Conservation (phyloP, 2,797 vertebrate genomes). For the Tauraco hartlaubi region DNA sequence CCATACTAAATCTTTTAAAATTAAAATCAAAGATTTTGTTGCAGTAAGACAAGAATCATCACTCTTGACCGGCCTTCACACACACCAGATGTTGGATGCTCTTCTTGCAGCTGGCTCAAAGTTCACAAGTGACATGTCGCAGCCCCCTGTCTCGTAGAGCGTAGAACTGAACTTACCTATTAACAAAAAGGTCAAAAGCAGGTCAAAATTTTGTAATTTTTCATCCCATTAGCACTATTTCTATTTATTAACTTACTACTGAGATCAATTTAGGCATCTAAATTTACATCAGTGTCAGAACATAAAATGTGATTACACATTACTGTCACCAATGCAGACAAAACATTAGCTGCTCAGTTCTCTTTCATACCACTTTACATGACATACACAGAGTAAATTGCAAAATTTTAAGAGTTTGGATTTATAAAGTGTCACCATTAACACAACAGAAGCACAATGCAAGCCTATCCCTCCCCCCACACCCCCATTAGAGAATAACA, state of each 20-base stretch:
- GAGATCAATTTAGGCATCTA: not conserved
- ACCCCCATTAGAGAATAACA: not conserved
- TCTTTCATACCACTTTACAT: not conserved
- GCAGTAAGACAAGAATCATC: constrained; percentile 57
- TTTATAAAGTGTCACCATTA: not conserved
- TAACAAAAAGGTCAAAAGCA: constrained; percentile 70
- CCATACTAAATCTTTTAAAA: not conserved
- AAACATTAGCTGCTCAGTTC: not conserved
- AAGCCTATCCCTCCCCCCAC: too few relatives aligned
- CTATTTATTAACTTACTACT: not conserved
- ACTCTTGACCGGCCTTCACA: constrained; percentile 70
- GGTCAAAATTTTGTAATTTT: constrained; percentile 21
- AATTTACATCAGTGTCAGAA: not conserved
- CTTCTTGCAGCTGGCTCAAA: constrained; percentile 98
- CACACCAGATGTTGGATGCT: constrained; percentile 98
- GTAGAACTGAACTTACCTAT: constrained; percentile 96
- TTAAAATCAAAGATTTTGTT: not conserved
- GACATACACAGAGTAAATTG: not conserved
- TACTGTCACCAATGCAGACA: not conserved
- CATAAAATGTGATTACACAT: not conserved
- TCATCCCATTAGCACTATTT: not conserved
- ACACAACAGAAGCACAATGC: not conserved
- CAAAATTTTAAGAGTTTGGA: not conserved
- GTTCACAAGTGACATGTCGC: constrained; percentile 97
- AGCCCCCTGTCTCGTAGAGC: constrained; percentile 94